A percentile compares a stretch with the other conserved stretches of the same genome.
Conservation (phyloP, 2,113 vertebrate genomes). For the Phrynosoma platyrhinos region DNA sequence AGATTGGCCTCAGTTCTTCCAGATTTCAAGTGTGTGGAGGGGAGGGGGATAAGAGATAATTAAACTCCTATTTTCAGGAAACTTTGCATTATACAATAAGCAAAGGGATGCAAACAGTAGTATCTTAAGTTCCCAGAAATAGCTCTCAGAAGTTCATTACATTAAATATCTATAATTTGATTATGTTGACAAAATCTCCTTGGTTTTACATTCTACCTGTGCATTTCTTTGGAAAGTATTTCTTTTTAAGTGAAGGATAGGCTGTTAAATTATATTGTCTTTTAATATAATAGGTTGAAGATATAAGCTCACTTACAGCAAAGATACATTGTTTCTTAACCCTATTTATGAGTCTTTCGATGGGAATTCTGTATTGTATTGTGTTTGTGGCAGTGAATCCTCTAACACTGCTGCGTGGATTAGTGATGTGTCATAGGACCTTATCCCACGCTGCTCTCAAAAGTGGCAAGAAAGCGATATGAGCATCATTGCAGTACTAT, state of each 20-base stretch:
- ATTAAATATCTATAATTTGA: conserved; percentile 38
- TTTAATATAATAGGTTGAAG: conserved; percentile 2
- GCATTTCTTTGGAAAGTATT: too few relatives aligned
- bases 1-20: too few relatives aligned
- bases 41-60: too few relatives aligned
- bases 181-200: conserved; percentile 33
- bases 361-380: background rate
- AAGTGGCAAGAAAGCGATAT: too few relatives aligned
- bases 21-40: too few relatives aligned
- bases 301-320: background rate
- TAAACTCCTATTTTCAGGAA: too few relatives aligned
- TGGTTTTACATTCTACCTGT: too few relatives aligned
- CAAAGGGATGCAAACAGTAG: background rate
- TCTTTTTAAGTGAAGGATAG: too few relatives aligned
- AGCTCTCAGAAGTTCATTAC: too few relatives aligned
- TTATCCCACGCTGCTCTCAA: too few relatives aligned
- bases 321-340: background rate
- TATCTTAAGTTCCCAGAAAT: background rate
- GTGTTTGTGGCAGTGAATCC: background rate
- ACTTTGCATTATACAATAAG: too few relatives aligned
- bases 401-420: background rate
- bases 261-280: background rate
- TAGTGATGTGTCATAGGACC: background rate
- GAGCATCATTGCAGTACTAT: too few relatives aligned
- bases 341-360: background rate